Evolutionary conservation across 2,888 invertebrate species (phyloP).

Genomic region (Lasioglossum calceatum): DNA sequence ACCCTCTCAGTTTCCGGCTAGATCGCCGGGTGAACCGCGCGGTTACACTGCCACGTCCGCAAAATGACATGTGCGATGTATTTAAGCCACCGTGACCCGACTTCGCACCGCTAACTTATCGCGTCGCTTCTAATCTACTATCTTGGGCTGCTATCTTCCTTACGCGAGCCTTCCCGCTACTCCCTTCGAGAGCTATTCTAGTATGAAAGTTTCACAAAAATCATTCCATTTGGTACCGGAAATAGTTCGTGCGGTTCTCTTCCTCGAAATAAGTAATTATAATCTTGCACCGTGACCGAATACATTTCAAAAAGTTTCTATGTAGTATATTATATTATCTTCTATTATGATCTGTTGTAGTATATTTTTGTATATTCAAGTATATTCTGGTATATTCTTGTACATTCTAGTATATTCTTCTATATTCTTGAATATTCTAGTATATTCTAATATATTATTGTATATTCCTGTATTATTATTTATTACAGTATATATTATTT

Average conservation of each 20-base stretch:
- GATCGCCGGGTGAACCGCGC: slow-evolving; percentile 60
- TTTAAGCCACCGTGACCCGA: slow-evolving; percentile 45
- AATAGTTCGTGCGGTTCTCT: neutral
- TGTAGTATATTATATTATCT: too few species aligned
- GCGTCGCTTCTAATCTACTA: slow-evolving; percentile 61
- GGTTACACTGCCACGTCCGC: slow-evolving; percentile 21
- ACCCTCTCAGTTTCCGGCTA: slow-evolving; percentile 1
- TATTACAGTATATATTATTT: too few species aligned
- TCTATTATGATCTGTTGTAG: too few species aligned
- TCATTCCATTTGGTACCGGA: neutral
- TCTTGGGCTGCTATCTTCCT: neutral
- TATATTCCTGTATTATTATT: too few species aligned
- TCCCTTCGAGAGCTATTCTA: neutral
- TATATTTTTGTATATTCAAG: too few species aligned
- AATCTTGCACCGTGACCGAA: too few species aligned
- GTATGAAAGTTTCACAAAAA: neutral
- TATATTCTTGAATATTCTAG: too few species aligned
- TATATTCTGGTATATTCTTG: too few species aligned
- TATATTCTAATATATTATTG: too few species aligned
- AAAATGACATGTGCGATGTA: slow-evolving; percentile 13
- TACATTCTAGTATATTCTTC: too few species aligned
- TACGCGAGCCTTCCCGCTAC: slow-evolving; percentile 3
- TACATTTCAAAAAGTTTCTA: too few species aligned
- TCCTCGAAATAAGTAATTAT: neutral
- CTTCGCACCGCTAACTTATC: slow-evolving; percentile 58